Evolutionary conservation across 1,140 invertebrate species (phyloP).

Genomic region (Drosophila watanabei): DNA sequence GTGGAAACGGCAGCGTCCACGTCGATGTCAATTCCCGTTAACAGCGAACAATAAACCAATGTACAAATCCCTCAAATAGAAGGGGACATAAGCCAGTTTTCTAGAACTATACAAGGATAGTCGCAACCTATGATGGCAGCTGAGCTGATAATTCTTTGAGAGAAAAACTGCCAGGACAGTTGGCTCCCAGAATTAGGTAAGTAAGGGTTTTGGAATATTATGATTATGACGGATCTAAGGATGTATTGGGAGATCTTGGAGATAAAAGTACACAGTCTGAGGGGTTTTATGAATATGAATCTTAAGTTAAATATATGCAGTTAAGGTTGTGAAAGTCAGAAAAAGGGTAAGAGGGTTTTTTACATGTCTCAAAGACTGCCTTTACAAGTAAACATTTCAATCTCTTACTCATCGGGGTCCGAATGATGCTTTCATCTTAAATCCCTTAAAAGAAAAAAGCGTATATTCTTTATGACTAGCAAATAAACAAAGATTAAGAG

Average conservation of each 20-base stretch:
- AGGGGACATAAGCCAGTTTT: constrained; percentile 1
- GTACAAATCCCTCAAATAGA: constrained; percentile 16
- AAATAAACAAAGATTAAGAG: neutral
- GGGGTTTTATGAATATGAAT: too few species aligned
- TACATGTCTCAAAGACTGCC: neutral
- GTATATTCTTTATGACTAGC: neutral
- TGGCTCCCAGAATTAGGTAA: constrained; percentile 41
- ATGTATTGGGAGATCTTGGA: too few species aligned
- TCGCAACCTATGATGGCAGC: constrained; percentile 3
- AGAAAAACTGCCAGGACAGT: constrained; percentile 27
- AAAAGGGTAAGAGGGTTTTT: neutral
- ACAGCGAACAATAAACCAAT: constrained; percentile 42
- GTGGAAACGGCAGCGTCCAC: constrained; percentile 29
- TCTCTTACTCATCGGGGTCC: neutral
- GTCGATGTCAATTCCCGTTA: constrained; percentile 42
- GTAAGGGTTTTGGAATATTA: neutral
- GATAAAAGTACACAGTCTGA: too few species aligned
- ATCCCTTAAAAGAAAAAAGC: neutral
- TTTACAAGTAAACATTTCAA: too few species aligned
- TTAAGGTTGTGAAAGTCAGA: neutral
- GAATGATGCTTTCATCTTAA: neutral
- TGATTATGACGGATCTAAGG: too few species aligned
- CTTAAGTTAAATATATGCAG: too few species aligned
- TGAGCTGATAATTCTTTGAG: constrained; percentile 8
- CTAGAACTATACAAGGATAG: constrained; percentile 4